phyloP scores from a whole-genome alignment of 2,113 vertebrate species.

The Otis tarda region DNA sequence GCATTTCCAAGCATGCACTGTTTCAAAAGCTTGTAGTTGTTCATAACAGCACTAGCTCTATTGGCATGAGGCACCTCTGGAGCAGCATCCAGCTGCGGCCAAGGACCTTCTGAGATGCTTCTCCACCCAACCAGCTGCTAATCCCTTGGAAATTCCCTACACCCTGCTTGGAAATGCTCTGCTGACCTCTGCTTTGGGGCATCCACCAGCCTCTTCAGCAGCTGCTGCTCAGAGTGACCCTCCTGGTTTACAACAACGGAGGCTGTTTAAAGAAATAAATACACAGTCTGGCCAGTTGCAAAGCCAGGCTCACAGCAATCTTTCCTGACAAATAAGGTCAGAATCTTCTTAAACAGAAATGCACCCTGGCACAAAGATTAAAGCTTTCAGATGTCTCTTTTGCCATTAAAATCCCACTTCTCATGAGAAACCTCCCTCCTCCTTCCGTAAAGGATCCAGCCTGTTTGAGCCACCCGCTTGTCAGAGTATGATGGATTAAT shows the following conservation, averaged over 20 bases:
- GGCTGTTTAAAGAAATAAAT: constrained; percentile 4
- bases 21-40: not conserved
- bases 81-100: not conserved
- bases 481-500: not conserved
- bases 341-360: not conserved
- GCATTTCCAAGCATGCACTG: not conserved
- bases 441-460: not conserved
- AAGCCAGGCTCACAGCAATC: not conserved
- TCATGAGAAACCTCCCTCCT: not conserved
- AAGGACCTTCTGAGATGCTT: not conserved
- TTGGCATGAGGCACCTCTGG: not conserved
- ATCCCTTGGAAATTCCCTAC: not conserved
- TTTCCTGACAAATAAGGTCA: not conserved
- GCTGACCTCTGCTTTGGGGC: not conserved
- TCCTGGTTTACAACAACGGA: not conserved
- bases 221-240: constrained; percentile 11
- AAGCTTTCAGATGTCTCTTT: not conserved
- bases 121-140: not conserved
- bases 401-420: constrained; percentile 7
- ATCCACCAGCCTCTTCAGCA: not conserved
- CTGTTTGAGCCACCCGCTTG: not conserved
- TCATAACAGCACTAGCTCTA: not conserved
- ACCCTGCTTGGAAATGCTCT: not conserved
- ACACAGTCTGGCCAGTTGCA: not conserved
- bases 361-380: not conserved